Percentiles rank a stretch among this genome's conserved stretches.
Conservation (phyloP, 1,140 invertebrate genomes). For the Ceratina japonica region DNA sequence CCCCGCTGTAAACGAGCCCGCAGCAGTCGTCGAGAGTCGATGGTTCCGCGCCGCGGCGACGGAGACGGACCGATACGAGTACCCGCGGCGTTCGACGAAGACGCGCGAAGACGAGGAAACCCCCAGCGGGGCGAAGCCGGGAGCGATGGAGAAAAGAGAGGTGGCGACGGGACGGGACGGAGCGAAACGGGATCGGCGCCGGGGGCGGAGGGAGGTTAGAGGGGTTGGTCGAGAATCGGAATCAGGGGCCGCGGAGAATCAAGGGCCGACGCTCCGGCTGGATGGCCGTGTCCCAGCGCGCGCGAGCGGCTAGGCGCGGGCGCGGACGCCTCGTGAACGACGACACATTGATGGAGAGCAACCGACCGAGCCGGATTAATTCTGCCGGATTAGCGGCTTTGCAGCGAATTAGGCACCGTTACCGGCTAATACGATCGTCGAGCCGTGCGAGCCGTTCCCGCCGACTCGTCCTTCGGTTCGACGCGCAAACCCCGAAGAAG, state of each 20-base stretch:
- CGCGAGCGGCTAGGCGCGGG: constrained; percentile 33
- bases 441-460: constrained; percentile 37
- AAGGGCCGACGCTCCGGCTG: constrained; percentile 46
- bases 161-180: not conserved
- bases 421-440: constrained; percentile 65
- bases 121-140: not conserved
- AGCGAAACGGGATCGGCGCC: constrained; percentile 16
- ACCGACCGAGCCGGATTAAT: constrained; percentile 66
- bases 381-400: constrained; percentile 68
- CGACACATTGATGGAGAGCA: constrained; percentile 65
- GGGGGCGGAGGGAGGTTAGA: not conserved
- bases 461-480: not conserved
- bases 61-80: constrained; percentile 17
- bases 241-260: constrained; percentile 57
- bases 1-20: constrained; percentile 53
- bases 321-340: constrained; percentile 41
- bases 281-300: constrained; percentile 40
- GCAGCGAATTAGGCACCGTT: constrained; percentile 66
- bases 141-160: not conserved
- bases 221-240: constrained; percentile 39
- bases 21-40: constrained; percentile 27
- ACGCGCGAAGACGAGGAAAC: constrained; percentile 1
- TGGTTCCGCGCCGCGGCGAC: constrained; percentile 11
- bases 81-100: not conserved
- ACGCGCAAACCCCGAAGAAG: not conserved